Evolutionary conservation across 2,888 invertebrate species (phyloP).

Genomic region (Lasioglossum oenotherae): DNA sequence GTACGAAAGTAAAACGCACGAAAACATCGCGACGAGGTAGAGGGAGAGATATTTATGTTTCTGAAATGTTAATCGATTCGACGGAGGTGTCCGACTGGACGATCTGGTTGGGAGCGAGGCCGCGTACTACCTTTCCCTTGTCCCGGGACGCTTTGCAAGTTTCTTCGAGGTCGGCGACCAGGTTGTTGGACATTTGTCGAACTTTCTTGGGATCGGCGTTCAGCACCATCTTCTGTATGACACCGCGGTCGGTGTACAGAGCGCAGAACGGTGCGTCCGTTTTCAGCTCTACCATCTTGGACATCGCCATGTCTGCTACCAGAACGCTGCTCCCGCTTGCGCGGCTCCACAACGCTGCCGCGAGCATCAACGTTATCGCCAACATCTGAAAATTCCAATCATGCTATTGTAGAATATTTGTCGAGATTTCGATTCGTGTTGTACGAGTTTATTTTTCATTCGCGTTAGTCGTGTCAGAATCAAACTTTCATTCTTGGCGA

Average conservation of each 20-base stretch:
- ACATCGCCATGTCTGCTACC: slow-evolving; percentile 88
- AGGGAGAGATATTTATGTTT: neutral
- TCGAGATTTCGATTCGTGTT: neutral
- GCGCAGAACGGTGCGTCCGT: slow-evolving; percentile 87
- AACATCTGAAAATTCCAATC: slow-evolving; percentile 72
- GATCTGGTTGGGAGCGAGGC: neutral
- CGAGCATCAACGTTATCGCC: slow-evolving; percentile 46
- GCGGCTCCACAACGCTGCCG: slow-evolving; percentile 58
- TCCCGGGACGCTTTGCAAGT: slow-evolving; percentile 85
- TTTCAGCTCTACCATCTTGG: slow-evolving; percentile 88
- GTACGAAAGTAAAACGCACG: neutral
- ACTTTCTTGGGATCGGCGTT: slow-evolving; percentile 86
- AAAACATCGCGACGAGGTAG: neutral
- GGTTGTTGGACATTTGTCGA: slow-evolving; percentile 87
- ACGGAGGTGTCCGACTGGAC: neutral
- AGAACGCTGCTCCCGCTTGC: slow-evolving; percentile 84
- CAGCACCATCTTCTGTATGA: slow-evolving; percentile 87
- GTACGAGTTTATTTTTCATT: neutral
- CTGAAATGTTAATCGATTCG: slow-evolving; percentile 3
- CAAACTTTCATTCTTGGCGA: neutral
- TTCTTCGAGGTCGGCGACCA: slow-evolving; percentile 86
- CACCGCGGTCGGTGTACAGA: slow-evolving; percentile 87
- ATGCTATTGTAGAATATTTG: neutral
- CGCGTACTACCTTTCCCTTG: slow-evolving; percentile 77
- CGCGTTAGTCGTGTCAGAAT: neutral